Base-by-base conservation (phyloP, 1,140 invertebrate species). In the Harpegnathos saltator region DNA sequence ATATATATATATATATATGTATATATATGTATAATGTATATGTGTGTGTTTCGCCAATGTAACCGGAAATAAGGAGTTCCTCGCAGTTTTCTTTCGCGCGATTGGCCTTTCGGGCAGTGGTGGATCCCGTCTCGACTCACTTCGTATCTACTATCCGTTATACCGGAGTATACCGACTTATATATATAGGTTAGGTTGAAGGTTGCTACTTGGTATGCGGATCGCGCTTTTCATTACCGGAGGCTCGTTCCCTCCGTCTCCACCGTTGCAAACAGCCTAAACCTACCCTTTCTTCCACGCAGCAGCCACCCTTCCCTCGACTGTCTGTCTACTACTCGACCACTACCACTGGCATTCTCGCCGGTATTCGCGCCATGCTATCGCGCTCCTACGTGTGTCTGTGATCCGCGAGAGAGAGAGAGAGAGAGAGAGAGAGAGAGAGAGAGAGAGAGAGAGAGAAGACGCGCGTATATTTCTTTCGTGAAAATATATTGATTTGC, bases 151-250 rank as follows among this genome's bases (percentile, higher is more conserved):
- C 86, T 92, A 92, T 91, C 82, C 85, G 86, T 89, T 92, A 89
- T 90, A 90, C 83, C 75, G 82, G 82, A 90, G 87, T 86, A 81
- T 87, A 89, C 85, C 84, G 75, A 82, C 85, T 89, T 85, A 84
- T 89, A 89, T 90, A 90, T 91, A 91, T 91, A 90, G 92, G 90
- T 91, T 90, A 92, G 92, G 90, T 91, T 91, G 91, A 89, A 92
- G 91, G 91, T 93, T 91, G 89, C 92, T 93, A 94, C 93, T 94
- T 94, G 92, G 92, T 94, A 94, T 94, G 93, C 94, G 92, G 93
- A 92, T 94, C 94, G 92, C 93, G 94, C 93, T 94, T 94, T 94
- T 94, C 94, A 94, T 94, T 94, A 94, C 93, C 93, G 91, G 92
- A 93, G 93, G 92, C 91, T 94, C 91, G 91, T 92, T 91, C 90